Evolutionary conservation across 2,888 invertebrate genomes (phyloP).

Genomic region (Halocaridina rubra): DNA sequence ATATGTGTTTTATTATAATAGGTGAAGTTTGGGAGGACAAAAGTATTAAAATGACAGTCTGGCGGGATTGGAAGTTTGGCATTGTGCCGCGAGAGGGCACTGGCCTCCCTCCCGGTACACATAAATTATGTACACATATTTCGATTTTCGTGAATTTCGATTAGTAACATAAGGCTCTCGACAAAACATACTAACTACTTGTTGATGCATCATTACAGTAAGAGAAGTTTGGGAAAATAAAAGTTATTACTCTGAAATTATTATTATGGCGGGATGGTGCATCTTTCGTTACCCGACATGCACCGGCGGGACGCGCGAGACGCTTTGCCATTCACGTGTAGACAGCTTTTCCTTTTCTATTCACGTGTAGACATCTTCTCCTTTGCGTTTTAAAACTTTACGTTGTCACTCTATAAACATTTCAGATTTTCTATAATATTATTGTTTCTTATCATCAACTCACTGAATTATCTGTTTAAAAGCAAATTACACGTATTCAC

Average conservation of each 20-base stretch:
- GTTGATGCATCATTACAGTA: background rate
- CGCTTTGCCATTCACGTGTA: constrained; percentile 28
- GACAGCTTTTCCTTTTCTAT: constrained; percentile 29
- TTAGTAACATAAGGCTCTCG: too few relatives aligned
- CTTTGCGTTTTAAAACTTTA: too few relatives aligned
- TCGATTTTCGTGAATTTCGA: too few relatives aligned
- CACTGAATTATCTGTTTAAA: background rate
- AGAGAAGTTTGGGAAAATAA: background rate
- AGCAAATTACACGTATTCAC: background rate
- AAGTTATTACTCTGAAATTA: background rate
- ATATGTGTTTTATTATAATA: too few relatives aligned
- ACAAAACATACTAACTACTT: background rate
- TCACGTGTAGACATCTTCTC: constrained; percentile 22
- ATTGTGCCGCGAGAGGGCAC: too few relatives aligned
- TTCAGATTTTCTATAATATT: too few relatives aligned
- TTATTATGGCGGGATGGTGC: constrained; percentile 37
- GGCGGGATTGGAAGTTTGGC: background rate
- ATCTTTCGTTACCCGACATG: constrained; percentile 43
- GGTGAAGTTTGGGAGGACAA: too few relatives aligned
- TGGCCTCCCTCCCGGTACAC: too few relatives aligned
- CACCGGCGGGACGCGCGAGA: constrained; percentile 54
- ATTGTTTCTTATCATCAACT: background rate
- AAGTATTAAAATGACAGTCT: background rate
- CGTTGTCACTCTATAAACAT: too few relatives aligned
- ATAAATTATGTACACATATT: too few relatives aligned